phyloP scores from a whole-genome alignment of 2,888 invertebrate species.

The Nesidiocoris tenuis region DNA sequence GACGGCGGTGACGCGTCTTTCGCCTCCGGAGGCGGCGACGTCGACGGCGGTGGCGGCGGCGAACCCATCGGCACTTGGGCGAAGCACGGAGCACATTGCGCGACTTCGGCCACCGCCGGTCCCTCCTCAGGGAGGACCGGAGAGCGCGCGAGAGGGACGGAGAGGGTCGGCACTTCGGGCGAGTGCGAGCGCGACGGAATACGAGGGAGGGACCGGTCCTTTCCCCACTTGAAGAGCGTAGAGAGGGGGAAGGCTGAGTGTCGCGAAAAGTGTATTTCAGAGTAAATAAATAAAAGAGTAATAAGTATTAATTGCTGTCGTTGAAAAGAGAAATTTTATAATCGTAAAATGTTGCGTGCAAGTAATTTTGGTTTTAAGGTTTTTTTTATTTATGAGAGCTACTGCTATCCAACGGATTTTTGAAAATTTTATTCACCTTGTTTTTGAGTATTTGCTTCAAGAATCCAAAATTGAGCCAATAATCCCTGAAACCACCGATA shows the following conservation, averaged over 20 bases:
- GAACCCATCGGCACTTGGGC: constrained; percentile 20
- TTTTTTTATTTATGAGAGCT: too few relatives aligned
- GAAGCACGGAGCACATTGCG: not conserved
- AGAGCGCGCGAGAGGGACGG: not conserved
- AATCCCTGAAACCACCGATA: too few relatives aligned
- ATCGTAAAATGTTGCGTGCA: too few relatives aligned
- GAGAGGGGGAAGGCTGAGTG: not conserved
- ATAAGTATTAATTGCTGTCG: too few relatives aligned
- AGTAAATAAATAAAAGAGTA: too few relatives aligned
- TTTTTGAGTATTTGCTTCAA: too few relatives aligned
- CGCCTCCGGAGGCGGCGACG: constrained; percentile 33
- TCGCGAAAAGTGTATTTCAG: too few relatives aligned
- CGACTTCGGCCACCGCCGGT: not conserved
- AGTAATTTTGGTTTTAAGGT: too few relatives aligned
- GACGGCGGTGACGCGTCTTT: constrained; percentile 39
- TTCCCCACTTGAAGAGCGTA: not conserved
- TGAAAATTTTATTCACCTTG: too few relatives aligned
- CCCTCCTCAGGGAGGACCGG: not conserved
- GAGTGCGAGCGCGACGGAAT: not conserved
- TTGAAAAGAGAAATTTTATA: too few relatives aligned
- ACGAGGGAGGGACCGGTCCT: constrained; percentile 1
- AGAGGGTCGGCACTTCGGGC: not conserved
- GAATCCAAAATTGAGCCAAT: too few relatives aligned
- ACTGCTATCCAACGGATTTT: too few relatives aligned
- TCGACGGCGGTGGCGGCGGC: constrained; percentile 35